Percentiles rank a stretch among this genome's conserved stretches.
phyloP scores from a whole-genome alignment of 2,113 vertebrate genomes.

The Casuarius casuarius region DNA sequence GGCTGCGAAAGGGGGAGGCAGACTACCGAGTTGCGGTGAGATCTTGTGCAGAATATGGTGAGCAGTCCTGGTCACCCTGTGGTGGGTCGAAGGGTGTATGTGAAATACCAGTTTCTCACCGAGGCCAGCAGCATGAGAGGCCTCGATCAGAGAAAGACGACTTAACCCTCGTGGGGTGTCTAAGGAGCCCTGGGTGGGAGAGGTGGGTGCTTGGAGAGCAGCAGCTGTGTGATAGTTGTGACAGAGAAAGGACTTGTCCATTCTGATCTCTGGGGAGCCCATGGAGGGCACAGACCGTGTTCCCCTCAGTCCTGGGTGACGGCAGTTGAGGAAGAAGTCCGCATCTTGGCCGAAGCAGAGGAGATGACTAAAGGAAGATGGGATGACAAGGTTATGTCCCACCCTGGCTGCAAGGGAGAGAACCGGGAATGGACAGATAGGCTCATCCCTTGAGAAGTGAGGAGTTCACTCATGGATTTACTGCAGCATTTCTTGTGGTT shows the following conservation, averaged over 20 bases:
- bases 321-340: background rate
- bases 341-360: background rate
- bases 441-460: background rate
- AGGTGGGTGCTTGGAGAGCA: background rate
- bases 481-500: too few relatives aligned
- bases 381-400: background rate
- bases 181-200: background rate
- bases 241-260: background rate
- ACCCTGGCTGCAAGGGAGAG: background rate
- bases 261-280: background rate
- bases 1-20: background rate
- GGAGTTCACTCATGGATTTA: too few relatives aligned
- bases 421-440: background rate
- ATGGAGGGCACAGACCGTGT: background rate
- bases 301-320: background rate
- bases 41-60: fast-evolving
- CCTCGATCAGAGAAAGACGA: background rate
- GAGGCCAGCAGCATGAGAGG: background rate
- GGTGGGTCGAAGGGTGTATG: fast-evolving
- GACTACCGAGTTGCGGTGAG: fast-evolving
- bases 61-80: background rate
- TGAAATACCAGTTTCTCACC: slow-evolving; percentile 9
- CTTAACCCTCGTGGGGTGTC: background rate
- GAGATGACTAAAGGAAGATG: background rate
- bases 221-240: background rate